These are phyloP conservation scores for Eupithecia subfuscata DNA, from an alignment of 2,888 invertebrate genomes.

Conservation along the genomic window DNA sequence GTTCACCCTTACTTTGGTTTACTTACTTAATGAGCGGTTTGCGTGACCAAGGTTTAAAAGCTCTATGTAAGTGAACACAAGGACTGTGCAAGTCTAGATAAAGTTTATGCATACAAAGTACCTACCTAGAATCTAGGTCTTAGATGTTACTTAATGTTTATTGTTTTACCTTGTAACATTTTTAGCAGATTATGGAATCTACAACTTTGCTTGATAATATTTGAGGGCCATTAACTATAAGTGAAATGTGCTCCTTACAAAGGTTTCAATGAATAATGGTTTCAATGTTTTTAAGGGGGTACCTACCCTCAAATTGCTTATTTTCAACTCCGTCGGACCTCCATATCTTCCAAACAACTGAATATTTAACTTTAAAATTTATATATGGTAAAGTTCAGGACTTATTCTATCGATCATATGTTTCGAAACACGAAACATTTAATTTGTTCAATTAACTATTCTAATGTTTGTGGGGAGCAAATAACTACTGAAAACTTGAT, in stretches of 20 bases:
- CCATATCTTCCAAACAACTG: too few species aligned
- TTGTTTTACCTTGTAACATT: neutral
- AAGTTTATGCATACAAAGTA: neutral
- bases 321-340: too few species aligned
- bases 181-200: neutral
- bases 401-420: too few species aligned
- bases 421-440: too few species aligned
- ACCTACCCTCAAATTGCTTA: too few species aligned
- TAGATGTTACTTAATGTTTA: neutral
- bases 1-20: neutral
- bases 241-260: neutral
- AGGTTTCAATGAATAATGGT: too few species aligned
- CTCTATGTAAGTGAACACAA: neutral
- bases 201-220: neutral
- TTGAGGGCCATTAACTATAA: neutral
- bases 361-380: too few species aligned
- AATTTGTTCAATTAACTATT: too few species aligned
- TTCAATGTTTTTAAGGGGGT: too few species aligned
- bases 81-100: constrained; percentile 1
- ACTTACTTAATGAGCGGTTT: neutral
- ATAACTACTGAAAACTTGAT: too few species aligned
- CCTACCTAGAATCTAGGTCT: neutral
- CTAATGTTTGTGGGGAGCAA: too few species aligned
- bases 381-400: too few species aligned
- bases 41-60: neutral